phyloP scores from a whole-genome alignment of 2,113 vertebrate genomes.

The Heterotis niloticus region DNA sequence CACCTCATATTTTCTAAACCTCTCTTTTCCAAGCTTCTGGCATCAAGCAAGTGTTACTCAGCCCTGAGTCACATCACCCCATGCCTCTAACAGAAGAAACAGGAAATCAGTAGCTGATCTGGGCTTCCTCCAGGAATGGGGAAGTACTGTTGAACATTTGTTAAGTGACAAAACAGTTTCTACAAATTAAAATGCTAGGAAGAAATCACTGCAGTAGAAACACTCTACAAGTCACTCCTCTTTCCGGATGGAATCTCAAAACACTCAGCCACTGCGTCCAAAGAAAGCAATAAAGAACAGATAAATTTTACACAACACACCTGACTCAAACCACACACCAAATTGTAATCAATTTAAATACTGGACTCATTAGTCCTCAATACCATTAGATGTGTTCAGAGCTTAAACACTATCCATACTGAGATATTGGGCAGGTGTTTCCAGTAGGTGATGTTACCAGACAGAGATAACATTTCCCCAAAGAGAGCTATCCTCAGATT shows the following conservation, averaged over 20 bases:
- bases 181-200: not conserved
- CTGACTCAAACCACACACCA: too few relatives aligned
- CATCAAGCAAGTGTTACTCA: slow-evolving; percentile 8
- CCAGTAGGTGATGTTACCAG: too few relatives aligned
- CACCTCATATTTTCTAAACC: not conserved
- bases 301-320: too few relatives aligned
- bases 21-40: not conserved
- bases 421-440: too few relatives aligned
- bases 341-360: too few relatives aligned
- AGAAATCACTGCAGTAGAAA: not conserved
- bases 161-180: slow-evolving; percentile 18
- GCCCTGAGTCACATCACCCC: not conserved
- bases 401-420: too few relatives aligned
- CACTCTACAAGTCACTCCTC: not conserved
- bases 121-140: slow-evolving; percentile 2
- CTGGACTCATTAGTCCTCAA: too few relatives aligned
- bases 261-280: not conserved
- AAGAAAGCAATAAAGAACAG: not conserved
- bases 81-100: slow-evolving; percentile 12
- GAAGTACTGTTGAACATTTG: slow-evolving; percentile 1
- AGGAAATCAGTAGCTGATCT: not conserved
- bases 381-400: too few relatives aligned
- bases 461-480: too few relatives aligned
- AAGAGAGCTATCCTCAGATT: too few relatives aligned
- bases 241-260: too few relatives aligned